These are phyloP conservation scores for Dendrolimus houi DNA, from an alignment of 2,888 invertebrate genomes.

Conservation along the genomic window DNA sequence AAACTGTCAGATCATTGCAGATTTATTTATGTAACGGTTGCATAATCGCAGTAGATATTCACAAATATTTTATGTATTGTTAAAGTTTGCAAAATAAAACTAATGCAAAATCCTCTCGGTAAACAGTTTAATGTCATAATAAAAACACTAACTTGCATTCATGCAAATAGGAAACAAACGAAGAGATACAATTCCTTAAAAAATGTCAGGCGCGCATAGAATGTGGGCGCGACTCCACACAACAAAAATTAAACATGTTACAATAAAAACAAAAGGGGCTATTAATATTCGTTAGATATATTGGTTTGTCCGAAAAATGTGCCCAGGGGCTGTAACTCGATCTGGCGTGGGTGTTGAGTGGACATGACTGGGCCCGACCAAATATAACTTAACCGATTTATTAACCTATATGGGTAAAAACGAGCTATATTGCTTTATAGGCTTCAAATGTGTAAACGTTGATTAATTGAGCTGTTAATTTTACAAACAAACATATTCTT, in stretches of 20 bases:
- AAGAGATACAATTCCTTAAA: slow-evolving; percentile 17
- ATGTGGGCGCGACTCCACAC: slow-evolving; percentile 44
- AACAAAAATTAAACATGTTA: slow-evolving; percentile 47
- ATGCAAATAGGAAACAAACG: too few relatives aligned
- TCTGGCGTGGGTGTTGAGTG: slow-evolving; percentile 62
- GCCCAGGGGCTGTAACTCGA: slow-evolving; percentile 70
- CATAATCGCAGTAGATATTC: too few relatives aligned
- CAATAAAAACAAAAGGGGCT: slow-evolving; percentile 59
- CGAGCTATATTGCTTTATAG: not conserved
- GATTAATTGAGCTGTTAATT: not conserved
- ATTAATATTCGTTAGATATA: slow-evolving; percentile 76
- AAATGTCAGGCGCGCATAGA: slow-evolving; percentile 41
- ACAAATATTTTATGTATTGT: too few relatives aligned
- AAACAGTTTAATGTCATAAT: too few relatives aligned
- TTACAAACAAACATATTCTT: not conserved
- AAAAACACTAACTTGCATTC: too few relatives aligned
- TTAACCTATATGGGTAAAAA: slow-evolving; percentile 12
- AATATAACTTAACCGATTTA: slow-evolving; percentile 41
- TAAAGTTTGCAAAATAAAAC: too few relatives aligned
- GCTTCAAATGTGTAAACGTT: not conserved
- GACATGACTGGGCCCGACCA: slow-evolving; percentile 37
- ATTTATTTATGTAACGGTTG: too few relatives aligned
- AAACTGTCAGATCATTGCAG: too few relatives aligned
- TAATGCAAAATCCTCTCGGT: too few relatives aligned
- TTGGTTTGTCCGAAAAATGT: slow-evolving; percentile 74